phyloP scores from a whole-genome alignment of 2,888 invertebrate genomes.

The Pardosa pseudoannulata region DNA sequence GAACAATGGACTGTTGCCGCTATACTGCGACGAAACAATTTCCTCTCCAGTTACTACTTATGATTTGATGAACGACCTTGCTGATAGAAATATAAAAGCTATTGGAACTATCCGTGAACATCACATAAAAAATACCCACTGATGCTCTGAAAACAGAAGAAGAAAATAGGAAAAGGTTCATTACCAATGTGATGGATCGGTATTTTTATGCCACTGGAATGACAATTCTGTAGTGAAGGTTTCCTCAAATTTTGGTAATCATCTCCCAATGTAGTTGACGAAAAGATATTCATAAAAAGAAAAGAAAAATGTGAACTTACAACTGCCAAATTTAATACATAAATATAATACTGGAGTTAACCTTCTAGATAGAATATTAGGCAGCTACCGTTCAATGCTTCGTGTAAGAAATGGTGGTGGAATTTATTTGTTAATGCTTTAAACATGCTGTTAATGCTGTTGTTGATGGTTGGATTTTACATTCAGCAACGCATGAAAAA shows the following conservation, averaged over 20 bases:
- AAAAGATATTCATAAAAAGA: background rate
- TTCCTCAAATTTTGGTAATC: background rate
- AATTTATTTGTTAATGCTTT: background rate
- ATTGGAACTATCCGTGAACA: too few relatives aligned
- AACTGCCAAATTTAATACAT: constrained; percentile 8
- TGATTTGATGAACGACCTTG: too few relatives aligned
- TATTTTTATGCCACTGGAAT: constrained; percentile 2
- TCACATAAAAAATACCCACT: too few relatives aligned
- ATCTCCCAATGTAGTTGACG: background rate
- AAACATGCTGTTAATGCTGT: background rate
- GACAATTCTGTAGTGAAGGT: background rate
- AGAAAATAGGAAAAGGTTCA: too few relatives aligned
- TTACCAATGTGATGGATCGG: background rate
- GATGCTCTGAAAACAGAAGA: too few relatives aligned
- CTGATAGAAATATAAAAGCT: too few relatives aligned
- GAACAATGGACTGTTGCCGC: too few relatives aligned
- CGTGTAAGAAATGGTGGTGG: constrained; percentile 6
- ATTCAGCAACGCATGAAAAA: background rate
- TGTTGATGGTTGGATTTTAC: background rate
- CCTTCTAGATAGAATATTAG: constrained; percentile 3
- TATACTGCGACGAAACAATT: too few relatives aligned
- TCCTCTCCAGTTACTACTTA: too few relatives aligned
- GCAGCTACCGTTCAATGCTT: background rate
- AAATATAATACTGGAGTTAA: constrained; percentile 20
- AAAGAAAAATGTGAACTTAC: constrained; percentile 3